Evolutionary conservation across 2,888 invertebrate species (phyloP), one percentile per base, ranked within the genome.

Genomic region (Macropis europaea): DNA sequence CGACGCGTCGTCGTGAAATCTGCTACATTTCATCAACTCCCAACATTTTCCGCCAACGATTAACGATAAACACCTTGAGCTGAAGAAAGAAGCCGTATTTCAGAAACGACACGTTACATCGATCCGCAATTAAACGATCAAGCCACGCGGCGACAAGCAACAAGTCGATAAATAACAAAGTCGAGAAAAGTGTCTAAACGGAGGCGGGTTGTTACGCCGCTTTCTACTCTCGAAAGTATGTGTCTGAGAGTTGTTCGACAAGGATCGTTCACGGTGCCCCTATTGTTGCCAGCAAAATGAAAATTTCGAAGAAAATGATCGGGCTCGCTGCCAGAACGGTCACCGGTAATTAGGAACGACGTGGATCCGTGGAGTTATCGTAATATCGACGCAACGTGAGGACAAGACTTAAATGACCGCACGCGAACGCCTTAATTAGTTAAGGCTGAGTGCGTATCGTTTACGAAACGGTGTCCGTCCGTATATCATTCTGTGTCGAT

Each of bases 401-500:
- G 59, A 50, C 52, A 69, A 53, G 57, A 48, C 26, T 43, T 48
- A 59, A n/a, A 59, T 45, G 56, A 47, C 26, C 59, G 43, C 54
- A 38, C 54, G 54, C 43, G 36, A 47, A 73, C 34, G 54, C 56
- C 40, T 76, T 75, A 74, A 76, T 70, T 75, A 76, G 75, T 59
- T 54, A 64, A 30, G 61, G 64, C 59, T 36, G 50, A 57, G 50
- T 36, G 61, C 54, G 42, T 30, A 26, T 56, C 40, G 48, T 57
- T 53, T 47, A 32, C 48, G 24, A 67, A 54, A 52, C 36, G 32
- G 30, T 54, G 17, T 26, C 73, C 53, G 50, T 56, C 53, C 43
- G 52, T 68, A 71, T 54, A 71, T 71, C 73, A 48, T 42, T 72
- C 57, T 56, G 43, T 50, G 47, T 38, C 62, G 28, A 63, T 60